Conservation (phyloP, 2,113 vertebrate genomes). For the Suricata suricatta region DNA sequence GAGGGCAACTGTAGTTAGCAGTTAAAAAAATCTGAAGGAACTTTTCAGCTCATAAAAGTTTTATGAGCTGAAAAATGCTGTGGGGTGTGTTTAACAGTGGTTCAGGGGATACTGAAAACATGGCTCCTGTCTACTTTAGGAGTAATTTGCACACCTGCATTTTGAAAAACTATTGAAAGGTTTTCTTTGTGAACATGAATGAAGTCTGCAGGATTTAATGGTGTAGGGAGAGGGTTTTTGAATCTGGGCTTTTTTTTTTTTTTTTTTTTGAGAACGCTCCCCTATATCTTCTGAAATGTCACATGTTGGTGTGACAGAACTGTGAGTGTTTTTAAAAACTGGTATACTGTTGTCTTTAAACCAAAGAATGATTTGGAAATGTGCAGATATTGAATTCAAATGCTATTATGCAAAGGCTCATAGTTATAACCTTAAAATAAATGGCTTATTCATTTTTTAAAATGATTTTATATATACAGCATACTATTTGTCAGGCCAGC, state of each 20-base stretch:
- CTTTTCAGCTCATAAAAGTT: constrained; percentile 85
- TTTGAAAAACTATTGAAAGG: constrained; percentile 82
- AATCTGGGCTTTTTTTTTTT: neutral
- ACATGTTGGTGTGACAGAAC: neutral
- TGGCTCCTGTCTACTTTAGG: constrained; percentile 80
- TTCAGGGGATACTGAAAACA: constrained; percentile 80
- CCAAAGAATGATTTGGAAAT: constrained; percentile 7
- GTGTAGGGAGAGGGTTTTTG: constrained; percentile 17
- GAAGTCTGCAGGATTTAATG: constrained; percentile 39
- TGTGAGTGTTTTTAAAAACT: neutral
- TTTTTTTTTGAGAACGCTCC: neutral
- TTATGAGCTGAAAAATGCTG: constrained; percentile 86
- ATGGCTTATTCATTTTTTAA: neutral
- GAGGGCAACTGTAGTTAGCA: constrained; percentile 71
- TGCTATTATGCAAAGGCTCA: neutral
- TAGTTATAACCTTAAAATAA: neutral
- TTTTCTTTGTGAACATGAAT: constrained; percentile 76
- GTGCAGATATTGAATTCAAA: neutral
- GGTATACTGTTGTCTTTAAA: neutral
- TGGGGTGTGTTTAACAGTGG: constrained; percentile 78
- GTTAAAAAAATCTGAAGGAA: constrained; percentile 78
- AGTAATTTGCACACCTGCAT: constrained; percentile 87
- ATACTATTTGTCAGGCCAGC: neutral
- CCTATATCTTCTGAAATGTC: neutral
- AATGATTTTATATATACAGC: neutral